Evolutionary conservation across 2,797 vertebrate species (phyloP).

Genomic region (Myiothlypis coronata): DNA sequence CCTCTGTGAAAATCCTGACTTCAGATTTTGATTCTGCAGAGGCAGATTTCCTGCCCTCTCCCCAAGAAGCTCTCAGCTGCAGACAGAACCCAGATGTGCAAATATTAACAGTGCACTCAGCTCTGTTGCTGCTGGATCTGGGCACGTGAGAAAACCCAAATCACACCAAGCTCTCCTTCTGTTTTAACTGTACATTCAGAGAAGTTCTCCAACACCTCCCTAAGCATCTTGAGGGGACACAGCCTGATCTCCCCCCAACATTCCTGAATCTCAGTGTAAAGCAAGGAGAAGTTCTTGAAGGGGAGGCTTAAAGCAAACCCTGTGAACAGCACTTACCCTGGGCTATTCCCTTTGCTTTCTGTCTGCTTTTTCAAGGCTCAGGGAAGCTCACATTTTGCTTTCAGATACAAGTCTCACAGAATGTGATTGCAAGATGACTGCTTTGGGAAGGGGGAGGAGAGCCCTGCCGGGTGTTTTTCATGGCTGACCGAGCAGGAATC

Average conservation of each 20-base stretch:
- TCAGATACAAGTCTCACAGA: background rate
- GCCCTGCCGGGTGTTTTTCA: background rate
- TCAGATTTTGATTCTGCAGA: background rate
- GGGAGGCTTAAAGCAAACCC: background rate
- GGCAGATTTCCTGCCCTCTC: background rate
- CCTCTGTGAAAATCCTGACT: background rate
- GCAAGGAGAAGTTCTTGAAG: background rate
- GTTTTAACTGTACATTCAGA: background rate
- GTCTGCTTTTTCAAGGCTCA: background rate
- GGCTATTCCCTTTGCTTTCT: background rate
- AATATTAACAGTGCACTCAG: background rate
- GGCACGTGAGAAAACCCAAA: background rate
- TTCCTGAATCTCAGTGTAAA: background rate
- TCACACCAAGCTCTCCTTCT: background rate
- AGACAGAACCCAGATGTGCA: background rate
- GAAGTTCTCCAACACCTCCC: background rate
- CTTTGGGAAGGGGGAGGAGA: background rate
- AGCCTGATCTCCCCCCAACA: background rate
- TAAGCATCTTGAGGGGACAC: background rate
- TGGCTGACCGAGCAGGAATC: slow-evolving; percentile 5
- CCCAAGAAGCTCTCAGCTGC: background rate
- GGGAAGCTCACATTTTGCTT: background rate
- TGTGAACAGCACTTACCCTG: background rate
- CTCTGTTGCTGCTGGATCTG: background rate
- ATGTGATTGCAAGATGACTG: background rate